Evolutionary conservation across 2,888 invertebrate genomes (phyloP).

Genomic region (Thumatha senex): DNA sequence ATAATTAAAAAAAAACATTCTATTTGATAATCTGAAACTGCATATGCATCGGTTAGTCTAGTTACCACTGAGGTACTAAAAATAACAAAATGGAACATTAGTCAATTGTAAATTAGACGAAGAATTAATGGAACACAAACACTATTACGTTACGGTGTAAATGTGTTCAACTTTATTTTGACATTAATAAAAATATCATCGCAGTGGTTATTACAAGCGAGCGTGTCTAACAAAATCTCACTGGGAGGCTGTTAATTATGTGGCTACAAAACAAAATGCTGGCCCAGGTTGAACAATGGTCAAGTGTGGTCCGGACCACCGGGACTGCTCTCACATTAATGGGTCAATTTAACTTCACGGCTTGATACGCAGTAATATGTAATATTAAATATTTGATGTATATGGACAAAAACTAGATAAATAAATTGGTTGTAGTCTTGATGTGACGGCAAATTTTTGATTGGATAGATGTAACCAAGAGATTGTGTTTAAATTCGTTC

Average conservation of each 20-base stretch:
- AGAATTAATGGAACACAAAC: background rate
- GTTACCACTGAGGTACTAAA: no score
- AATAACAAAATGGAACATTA: no score
- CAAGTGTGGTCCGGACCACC: slow-evolving; percentile 77
- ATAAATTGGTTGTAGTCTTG: slow-evolving; percentile 23
- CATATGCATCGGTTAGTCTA: no score
- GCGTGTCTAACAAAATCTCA: slow-evolving; percentile 81
- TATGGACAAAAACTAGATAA: slow-evolving; percentile 37
- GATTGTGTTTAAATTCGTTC: slow-evolving; percentile 1
- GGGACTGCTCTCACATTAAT: slow-evolving; percentile 48
- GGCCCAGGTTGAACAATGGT: slow-evolving; percentile 69
- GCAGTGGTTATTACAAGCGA: slow-evolving; percentile 78
- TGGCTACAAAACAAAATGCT: slow-evolving; percentile 77
- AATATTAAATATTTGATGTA: slow-evolving; percentile 48
- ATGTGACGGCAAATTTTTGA: slow-evolving; percentile 21
- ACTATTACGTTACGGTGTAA: slow-evolving; percentile 57
- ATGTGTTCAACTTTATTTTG: slow-evolving; percentile 70
- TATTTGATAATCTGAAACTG: no score
- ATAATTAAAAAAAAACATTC: no score
- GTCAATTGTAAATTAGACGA: no score
- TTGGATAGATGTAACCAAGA: slow-evolving; percentile 6
- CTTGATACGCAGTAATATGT: slow-evolving; percentile 51
- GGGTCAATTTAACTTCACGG: slow-evolving; percentile 55
- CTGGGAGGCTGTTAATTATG: slow-evolving; percentile 82
- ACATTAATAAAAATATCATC: slow-evolving; percentile 84